Evolutionary conservation across 2,113 vertebrate species (phyloP).

Genomic region (Rhea pennata): DNA sequence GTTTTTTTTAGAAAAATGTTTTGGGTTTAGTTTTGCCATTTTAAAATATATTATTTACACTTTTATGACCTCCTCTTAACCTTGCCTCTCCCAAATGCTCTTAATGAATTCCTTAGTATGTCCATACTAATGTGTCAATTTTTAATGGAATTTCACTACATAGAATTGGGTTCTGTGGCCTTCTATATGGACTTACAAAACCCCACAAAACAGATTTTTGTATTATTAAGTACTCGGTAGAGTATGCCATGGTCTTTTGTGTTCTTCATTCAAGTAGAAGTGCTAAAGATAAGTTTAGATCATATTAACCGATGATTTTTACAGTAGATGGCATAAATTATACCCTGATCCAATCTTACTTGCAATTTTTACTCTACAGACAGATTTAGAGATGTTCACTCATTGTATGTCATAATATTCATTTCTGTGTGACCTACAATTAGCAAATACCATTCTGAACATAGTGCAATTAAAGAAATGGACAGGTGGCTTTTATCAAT

Average conservation of each 20-base stretch:
- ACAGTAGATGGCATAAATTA: conserved; percentile 6
- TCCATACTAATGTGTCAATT: not conserved
- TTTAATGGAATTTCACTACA: not conserved
- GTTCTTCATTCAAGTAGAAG: not conserved
- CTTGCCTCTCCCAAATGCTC: not conserved
- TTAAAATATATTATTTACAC: not conserved
- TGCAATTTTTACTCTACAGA: not conserved
- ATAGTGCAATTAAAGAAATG: not conserved
- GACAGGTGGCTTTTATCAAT: not conserved
- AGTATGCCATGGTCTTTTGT: not conserved
- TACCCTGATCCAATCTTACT: not conserved
- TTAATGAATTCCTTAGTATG: not conserved
- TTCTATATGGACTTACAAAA: not conserved
- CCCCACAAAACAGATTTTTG: not conserved
- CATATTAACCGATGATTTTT: not conserved
- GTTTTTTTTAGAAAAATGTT: not conserved
- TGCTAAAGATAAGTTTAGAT: not conserved
- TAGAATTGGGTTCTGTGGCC: not conserved
- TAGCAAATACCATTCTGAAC: not conserved
- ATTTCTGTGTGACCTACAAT: not conserved
- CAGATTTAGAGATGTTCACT: not conserved
- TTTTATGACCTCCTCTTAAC: not conserved
- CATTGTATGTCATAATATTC: not conserved
- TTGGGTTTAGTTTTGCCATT: not conserved
- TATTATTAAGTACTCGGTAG: not conserved